Evolutionary conservation across 2,113 vertebrate genomes (phyloP), one percentile per base, ranked within the genome.

Genomic region (Buteo buteo): DNA sequence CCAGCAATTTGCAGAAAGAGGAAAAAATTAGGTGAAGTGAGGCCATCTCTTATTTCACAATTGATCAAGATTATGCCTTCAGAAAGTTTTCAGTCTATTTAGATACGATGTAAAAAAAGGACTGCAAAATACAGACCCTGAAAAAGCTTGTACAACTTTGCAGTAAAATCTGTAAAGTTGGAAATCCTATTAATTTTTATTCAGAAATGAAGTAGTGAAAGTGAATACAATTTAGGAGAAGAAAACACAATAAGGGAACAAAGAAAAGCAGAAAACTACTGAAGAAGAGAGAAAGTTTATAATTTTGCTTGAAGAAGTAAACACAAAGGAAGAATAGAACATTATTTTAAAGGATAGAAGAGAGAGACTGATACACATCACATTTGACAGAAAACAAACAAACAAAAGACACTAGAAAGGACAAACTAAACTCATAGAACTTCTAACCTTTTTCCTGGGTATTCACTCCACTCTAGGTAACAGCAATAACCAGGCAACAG

Each of bases 11-110:
- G 4, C 24, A 78, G 10, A 34, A 58, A 66, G 3, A n/a, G 2
- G 3, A 10, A 28, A 54, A 40, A 58, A 9, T 4, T 1, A 3
- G 11, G n/a, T n/a, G 8, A 70, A 59, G 3, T 6, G 7, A 64
- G 4, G 6, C 7, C 8, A 34, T 20, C 31, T 40, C 57, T 78
- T 58, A 38, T 34, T 80, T 65, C 58, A 21, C 14, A 61, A 14
- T 5, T 44, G 18, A 11, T 55, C 20, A 85, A 42, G 5, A 77
- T 44, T 21, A 71, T 16, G 6, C 16, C 22, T 65, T 67, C 9
- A 9, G n/a, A 65, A 24, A 10, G 1, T 12, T 79, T 78, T 55
- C 47, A 7, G 8, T 25, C 8, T 59, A 40, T 40, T 81, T 38
- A 59, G 7, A 20, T 55, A 6, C 0, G 2, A 64, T 10, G 9